Conservation (phyloP, 2,113 vertebrate genomes). For the cattle (Bos taurus) region ARS-UCD2.0 NC_037350.1:35647501-35648000, state of each 20-base stretch:
- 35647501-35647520: background rate
- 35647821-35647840: too few species aligned
- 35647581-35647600: background rate
- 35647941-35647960: background rate
- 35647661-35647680: background rate
- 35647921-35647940: background rate
- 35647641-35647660: background rate
- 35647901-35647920: background rate
- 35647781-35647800: too few species aligned
- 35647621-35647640: background rate
- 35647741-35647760: too few species aligned
- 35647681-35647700: background rate
- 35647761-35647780: fast-evolving
- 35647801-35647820: fast-evolving
- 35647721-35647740: fast-evolving
- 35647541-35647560: background rate
- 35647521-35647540: fast-evolving
- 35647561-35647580: background rate
- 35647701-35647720: background rate
- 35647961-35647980: background rate
- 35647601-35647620: background rate
- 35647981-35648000: background rate
- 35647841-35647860: background rate
- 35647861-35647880: background rate
- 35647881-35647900: background rate